Percentiles rank a stretch among this genome's conserved stretches.
These are phyloP conservation scores for Platorchestia sp. DNA, from an alignment of 1,140 invertebrate genomes.

Conservation along the genomic window DNA sequence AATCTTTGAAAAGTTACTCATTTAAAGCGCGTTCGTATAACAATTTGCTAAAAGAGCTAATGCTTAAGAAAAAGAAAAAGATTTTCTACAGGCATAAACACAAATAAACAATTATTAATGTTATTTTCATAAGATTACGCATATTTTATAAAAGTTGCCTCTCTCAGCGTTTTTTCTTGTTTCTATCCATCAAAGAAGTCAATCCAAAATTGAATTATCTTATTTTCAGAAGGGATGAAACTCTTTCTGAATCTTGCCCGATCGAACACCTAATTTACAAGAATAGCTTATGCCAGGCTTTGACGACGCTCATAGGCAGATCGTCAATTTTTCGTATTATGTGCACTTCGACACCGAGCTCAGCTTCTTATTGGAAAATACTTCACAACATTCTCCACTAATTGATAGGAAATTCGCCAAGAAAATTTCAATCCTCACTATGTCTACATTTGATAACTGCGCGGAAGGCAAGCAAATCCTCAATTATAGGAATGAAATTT, in stretches of 20 bases:
- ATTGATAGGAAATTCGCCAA: too few relatives aligned
- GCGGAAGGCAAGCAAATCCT: background rate
- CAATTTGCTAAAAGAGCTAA: background rate
- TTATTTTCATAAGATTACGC: background rate
- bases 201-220: background rate
- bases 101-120: too few relatives aligned
- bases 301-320: background rate
- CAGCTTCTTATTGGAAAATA: background rate
- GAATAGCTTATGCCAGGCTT: background rate
- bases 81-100: too few relatives aligned
- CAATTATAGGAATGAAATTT: background rate
- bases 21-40: background rate
- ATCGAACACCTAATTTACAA: background rate
- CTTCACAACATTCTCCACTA: too few relatives aligned
- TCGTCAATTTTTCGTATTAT: background rate
- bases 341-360: background rate
- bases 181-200: background rate
- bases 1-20: background rate
- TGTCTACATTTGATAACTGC: background rate
- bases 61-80: too few relatives aligned
- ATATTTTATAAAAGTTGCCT: background rate
- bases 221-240: background rate
- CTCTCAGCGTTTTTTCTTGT: background rate
- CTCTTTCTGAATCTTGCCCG: background rate
- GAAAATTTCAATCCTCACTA: too few relatives aligned